Evolutionary conservation across 2,888 invertebrate species (phyloP), one percentile per base, ranked within the genome.

Genomic region (Agonum fuliginosum): DNA sequence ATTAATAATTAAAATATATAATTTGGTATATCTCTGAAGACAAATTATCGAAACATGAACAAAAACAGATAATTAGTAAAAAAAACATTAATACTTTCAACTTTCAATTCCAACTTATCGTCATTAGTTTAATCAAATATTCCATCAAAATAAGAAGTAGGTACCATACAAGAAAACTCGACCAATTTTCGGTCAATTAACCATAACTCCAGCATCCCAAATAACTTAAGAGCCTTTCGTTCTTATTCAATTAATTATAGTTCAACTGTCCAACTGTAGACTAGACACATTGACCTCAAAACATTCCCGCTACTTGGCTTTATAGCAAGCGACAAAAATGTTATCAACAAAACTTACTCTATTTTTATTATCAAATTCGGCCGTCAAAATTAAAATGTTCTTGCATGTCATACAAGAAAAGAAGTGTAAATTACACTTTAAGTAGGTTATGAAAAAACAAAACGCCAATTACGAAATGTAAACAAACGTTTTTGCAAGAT

Each of bases 231-330:
- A 27, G 8, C 4, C 3, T 51, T 14, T 19, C 12, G 6, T 4
- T n/a, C 20, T 30, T 10, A 71, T 30, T 14, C 14, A 71, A n/a
- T 27, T 46, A 30, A 3, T n/a, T 19, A 30, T 46, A 10, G 51
- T 10, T 51, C 10, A 71, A 27, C 20, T 71, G 71, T 19, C 10
- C 17, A 27, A 71, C 17, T 46, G 20, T 48, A 71, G 51, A n/a
- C n/a, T 71, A 71, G 71, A 48, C 71, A 71, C 51, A 71, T 71
- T 71, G 71, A 71, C 71, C 71, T 46, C 51, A 71, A 71, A 46
- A 43, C 6, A 70, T 71, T 48, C 24, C 51, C 46, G 71, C 51
- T 48, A 71, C 34, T 51, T 30, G 17, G 17, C 48, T 71, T 67
- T 27, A 62, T 30, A 62, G 58, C 14, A 62, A 62, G 58, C 58